Base-by-base conservation (phyloP, 2,113 vertebrate species). In the Cariama cristata region DNA sequence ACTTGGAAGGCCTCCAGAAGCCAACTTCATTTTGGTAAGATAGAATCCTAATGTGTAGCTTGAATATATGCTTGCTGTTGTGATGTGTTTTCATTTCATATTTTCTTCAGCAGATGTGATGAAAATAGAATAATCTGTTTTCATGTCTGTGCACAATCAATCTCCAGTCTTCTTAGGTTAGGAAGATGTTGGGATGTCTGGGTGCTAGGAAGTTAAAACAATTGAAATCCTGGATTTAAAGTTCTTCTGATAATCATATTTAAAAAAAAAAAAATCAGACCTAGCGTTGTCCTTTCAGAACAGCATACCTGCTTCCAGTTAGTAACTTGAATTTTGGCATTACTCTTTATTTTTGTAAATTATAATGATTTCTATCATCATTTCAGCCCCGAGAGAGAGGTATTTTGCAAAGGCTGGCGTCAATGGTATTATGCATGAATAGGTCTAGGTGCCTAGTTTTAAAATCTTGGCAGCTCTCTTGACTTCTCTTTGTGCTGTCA, bases 21-120 rank as follows among this genome's bases (percentile, higher is more conserved):
- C 86, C 75, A 86, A 90, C 93, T 93, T 90, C 67, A 88, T 72
- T 93, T 94, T 96, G 95, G 95, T 97, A 93, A 95, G 95, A 79
- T 56, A 86, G 74, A 92, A 88, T 96, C 53, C 62, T 87, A 82
- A 64, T 40, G 11, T 60, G 9, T 91, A 59, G 59, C 53, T 82
- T 85, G 62, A 82, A 62, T 82, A 73, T 79, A 19, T 11, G 13
- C 58, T 94, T 94, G 66, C 87, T 89, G 91, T 42, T 69, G 44
- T 79, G 86, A 10, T 77, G 24, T 93, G 62, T 87, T 93, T 95
- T 74, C 21, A 52, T 93, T 86, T 88, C 52, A 7, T 75, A 24
- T 72, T 89, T 96, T 49, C 91, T 32, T 93, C 40, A 22, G 52
- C 7, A 21, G 76, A 72, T 71, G 50, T 38, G 6, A 55, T 79